Base-by-base conservation (phyloP, 2,113 vertebrate genomes). In the Nesogale talazaci region DNA sequence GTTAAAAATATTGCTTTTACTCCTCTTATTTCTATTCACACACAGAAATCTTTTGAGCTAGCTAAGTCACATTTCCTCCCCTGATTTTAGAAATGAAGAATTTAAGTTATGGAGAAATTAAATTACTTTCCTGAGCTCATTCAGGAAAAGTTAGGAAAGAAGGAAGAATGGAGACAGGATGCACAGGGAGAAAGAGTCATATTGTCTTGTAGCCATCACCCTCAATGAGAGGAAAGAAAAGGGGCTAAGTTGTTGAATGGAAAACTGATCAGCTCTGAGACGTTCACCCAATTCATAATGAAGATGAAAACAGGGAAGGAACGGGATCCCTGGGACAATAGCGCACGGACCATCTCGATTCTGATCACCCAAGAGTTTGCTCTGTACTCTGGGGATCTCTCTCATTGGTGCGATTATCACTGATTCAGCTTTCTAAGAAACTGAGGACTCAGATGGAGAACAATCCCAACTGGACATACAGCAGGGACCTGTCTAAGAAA, bases 1-100 rank as follows among this genome's bases (percentile, higher is more conserved):
- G 10, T 61, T 95, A 84, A 40, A 93, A 52, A 52, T 52, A 85
- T 38, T 81, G 70, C 52, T 65, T 6, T 88, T 46, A 38, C 52
- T 83, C 89, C 57, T 61, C 22, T 61, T 61, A 69, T 84, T 87
- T 22, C 40, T 92, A 19, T 93, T 25, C 52, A 29, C 63, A 61
- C 23, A 52, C 46, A 52, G 65, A 40, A 31, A 22, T 40, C 3
- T 61, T 25, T 9, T 46, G 38, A 63, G n/a, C 52, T 72, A 82
- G 83, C 23, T 29, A 40, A 57, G 75, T 74, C 72, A 29, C 4
- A 4, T 70, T 94, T 81, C 52, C 29, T 42, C 14, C 86, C 34
- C 65, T 3, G 63, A 1, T 42, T 46, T 74, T 81, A 36, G 11
- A 65, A 19, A 79, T 34, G 9, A 78, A 52, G 67, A 87, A 82